A percentile compares a stretch with the other conserved stretches of the same genome.
Evolutionary conservation across 1,140 invertebrate genomes (phyloP).

Genomic region (Nasonia vitripennis): DNA sequence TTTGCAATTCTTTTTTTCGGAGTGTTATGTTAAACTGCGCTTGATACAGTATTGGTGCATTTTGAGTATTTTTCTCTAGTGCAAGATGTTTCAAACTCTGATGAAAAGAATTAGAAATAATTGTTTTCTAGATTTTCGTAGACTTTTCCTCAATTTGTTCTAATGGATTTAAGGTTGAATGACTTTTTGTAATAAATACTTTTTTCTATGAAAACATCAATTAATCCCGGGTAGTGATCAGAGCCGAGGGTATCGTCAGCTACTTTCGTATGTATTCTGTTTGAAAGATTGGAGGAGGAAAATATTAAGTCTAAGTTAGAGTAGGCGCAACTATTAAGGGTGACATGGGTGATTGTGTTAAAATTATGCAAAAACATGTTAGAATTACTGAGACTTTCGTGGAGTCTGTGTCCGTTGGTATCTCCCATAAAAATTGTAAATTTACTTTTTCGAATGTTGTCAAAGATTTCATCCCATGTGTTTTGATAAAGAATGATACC

Average conservation of each 20-base stretch:
- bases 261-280: conserved; percentile 59
- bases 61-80: background rate
- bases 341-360: background rate
- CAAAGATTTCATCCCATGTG: background rate
- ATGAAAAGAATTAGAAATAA: background rate
- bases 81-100: background rate
- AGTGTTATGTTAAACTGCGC: background rate
- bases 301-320: too few relatives aligned
- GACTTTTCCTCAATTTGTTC: background rate
- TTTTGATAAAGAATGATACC: too few relatives aligned
- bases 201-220: background rate
- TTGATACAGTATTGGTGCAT: background rate
- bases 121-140: background rate
- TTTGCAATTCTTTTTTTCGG: conserved; percentile 13
- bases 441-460: background rate
- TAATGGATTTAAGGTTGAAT: background rate
- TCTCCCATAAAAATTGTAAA: too few relatives aligned
- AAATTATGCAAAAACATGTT: conserved; percentile 25
- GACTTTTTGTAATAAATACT: background rate
- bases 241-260: conserved; percentile 57
- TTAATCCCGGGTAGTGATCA: conserved; percentile 61
- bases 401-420: background rate
- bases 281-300: conserved; percentile 33
- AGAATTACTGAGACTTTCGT: background rate
- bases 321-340: background rate